These are phyloP conservation scores for Polydesmus complanatus DNA, from an alignment of 2,888 invertebrate genomes.

Conservation along the genomic window DNA sequence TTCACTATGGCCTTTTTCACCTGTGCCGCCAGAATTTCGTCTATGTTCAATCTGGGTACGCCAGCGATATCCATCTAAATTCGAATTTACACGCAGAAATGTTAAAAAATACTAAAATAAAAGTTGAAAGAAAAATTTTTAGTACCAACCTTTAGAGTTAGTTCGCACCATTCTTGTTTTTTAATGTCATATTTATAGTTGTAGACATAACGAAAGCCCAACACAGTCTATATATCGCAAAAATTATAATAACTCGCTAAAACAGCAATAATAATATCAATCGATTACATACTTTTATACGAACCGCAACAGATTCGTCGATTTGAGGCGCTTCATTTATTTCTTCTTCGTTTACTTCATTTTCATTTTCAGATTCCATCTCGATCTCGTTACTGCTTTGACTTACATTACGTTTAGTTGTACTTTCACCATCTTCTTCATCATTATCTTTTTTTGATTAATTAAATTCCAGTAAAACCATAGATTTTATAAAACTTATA, in stretches of 20 bases:
- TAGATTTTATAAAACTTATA: too few species aligned
- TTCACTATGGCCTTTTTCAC: slow-evolving; percentile 60
- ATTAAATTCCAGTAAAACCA: too few species aligned
- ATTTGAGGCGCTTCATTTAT: slow-evolving; percentile 6
- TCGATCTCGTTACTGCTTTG: too few species aligned
- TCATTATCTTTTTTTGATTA: too few species aligned
- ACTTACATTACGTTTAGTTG: too few species aligned
- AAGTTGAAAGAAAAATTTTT: too few species aligned
- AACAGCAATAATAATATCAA: not conserved
- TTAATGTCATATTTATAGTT: slow-evolving; percentile 63
- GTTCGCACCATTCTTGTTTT: slow-evolving; percentile 66
- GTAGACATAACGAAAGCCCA: slow-evolving; percentile 37
- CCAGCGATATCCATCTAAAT: not conserved
- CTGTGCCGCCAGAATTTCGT: slow-evolving; percentile 35
- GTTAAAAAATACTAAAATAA: slow-evolving; percentile 16
- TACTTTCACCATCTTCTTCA: too few species aligned
- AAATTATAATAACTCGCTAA: not conserved
- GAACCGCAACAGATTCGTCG: not conserved
- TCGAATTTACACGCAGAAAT: slow-evolving; percentile 2
- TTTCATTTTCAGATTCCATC: slow-evolving; percentile 8
- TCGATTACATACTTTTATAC: not conserved
- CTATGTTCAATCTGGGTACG: not conserved
- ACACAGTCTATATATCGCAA: slow-evolving; percentile 26
- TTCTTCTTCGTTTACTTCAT: slow-evolving; percentile 8
- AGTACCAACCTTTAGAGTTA: slow-evolving; percentile 52